These are phyloP conservation scores for Deroplatys truncata DNA, from an alignment of 2,888 invertebrate species.

Conservation along the genomic window DNA sequence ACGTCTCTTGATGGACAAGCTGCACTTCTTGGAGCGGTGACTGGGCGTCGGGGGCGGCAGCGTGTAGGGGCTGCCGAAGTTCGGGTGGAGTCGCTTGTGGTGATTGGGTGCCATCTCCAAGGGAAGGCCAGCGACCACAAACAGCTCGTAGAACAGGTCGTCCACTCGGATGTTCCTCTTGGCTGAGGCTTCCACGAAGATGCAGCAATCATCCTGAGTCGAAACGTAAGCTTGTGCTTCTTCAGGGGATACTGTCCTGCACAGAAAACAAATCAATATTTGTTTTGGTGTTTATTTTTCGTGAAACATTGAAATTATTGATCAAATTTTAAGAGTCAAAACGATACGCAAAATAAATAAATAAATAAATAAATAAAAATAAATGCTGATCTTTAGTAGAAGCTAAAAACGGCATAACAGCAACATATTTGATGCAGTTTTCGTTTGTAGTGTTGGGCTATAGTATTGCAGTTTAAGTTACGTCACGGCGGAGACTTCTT, in stretches of 20 bases:
- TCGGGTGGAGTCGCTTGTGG: slow-evolving; percentile 69
- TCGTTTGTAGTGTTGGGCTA: too few relatives aligned
- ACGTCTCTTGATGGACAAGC: slow-evolving; percentile 74
- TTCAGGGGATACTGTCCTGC: slow-evolving; percentile 69
- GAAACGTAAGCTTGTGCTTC: slow-evolving; percentile 75
- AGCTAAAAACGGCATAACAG: too few relatives aligned
- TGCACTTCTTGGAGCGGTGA: slow-evolving; percentile 67
- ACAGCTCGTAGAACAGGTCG: slow-evolving; percentile 79
- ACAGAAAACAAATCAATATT: slow-evolving; percentile 13
- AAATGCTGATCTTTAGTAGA: too few relatives aligned
- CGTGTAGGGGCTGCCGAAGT: slow-evolving; percentile 72
- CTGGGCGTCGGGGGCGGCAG: slow-evolving; percentile 64
- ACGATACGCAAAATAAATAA: too few relatives aligned
- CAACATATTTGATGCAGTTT: too few relatives aligned
- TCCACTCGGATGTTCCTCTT: slow-evolving; percentile 77
- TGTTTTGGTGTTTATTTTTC: too few relatives aligned
- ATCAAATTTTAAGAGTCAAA: too few relatives aligned
- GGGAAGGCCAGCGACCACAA: slow-evolving; percentile 76
- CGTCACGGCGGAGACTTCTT: too few relatives aligned
- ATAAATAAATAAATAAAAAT: too few relatives aligned
- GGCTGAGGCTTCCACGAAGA: slow-evolving; percentile 79
- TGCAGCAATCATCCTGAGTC: slow-evolving; percentile 70
- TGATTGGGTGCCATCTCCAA: slow-evolving; percentile 87
- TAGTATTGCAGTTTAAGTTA: too few relatives aligned
- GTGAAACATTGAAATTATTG: too few relatives aligned